These are phyloP conservation scores for Gallinago nigripennis DNA, from an alignment of 2,797 vertebrate species.

Conservation along the genomic window DNA sequence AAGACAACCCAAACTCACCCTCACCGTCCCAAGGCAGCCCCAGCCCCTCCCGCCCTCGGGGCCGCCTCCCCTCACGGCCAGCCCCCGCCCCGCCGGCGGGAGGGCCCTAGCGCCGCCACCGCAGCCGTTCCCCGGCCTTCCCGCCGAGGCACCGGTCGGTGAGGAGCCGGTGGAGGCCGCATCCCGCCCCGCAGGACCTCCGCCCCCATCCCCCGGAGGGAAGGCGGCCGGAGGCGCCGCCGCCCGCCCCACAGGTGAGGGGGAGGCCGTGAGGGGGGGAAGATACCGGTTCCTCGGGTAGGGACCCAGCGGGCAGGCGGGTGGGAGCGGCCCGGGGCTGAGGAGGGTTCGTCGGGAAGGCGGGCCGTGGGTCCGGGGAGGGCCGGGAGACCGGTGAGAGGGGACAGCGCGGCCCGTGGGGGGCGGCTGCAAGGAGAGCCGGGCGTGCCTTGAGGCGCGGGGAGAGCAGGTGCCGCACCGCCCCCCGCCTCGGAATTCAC, in stretches of 20 bases:
- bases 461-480: fast-evolving
- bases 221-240: not conserved
- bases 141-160: not conserved
- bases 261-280: not conserved
- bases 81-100: not conserved
- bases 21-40: fast-evolving
- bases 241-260: not conserved
- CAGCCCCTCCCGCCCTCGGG: not conserved
- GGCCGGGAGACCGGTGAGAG: fast-evolving
- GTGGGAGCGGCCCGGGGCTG: not conserved
- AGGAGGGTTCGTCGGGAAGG: no score
- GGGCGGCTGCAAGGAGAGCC: not conserved
- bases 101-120: not conserved
- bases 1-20: fast-evolving
- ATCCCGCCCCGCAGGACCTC: no score
- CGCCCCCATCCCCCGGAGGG: no score
- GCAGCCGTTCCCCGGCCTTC: not conserved
- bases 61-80: not conserved
- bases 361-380: not conserved
- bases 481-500: fast-evolving
- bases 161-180: not conserved
- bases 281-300: not conserved
- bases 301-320: not conserved
- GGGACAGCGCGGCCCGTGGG: fast-evolving
- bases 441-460: fast-evolving